Percentiles rank a stretch among this genome's conserved stretches.
Conservation (phyloP, 2,113 vertebrate species). For the Gallinago media region DNA sequence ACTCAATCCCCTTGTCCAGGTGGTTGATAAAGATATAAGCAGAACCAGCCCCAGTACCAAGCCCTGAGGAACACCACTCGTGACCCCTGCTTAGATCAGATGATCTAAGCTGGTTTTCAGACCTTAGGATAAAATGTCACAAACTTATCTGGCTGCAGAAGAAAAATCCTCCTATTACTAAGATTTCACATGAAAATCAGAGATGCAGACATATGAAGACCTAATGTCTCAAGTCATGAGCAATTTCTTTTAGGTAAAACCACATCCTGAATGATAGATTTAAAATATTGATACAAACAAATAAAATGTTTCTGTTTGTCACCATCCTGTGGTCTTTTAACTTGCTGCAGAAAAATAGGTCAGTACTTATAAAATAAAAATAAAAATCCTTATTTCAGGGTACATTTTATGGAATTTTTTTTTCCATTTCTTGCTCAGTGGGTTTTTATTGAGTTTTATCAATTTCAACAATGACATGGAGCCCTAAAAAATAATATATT, state of each 20-base stretch:
- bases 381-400: background rate
- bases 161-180: background rate
- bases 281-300: background rate
- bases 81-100: background rate
- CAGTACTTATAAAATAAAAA: background rate
- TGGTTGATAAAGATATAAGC: background rate
- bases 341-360: conserved; percentile 1
- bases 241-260: background rate
- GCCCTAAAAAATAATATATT: conserved; percentile 30
- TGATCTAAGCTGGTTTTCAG: background rate
- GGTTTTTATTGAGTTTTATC: conserved; percentile 28
- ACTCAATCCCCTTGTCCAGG: background rate
- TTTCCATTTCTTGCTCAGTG: background rate
- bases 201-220: background rate
- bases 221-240: background rate
- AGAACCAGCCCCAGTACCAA: background rate
- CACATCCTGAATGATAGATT: background rate
- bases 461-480: background rate
- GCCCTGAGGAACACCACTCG: background rate
- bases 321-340: background rate
- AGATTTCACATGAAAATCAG: background rate
- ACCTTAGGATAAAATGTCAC: background rate
- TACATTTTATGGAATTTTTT: background rate
- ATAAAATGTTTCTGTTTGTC: background rate
- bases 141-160: background rate